Evolutionary conservation across 1,140 invertebrate genomes (phyloP), one percentile per base, ranked within the genome.

Genomic region (Triops cancriformis): DNA sequence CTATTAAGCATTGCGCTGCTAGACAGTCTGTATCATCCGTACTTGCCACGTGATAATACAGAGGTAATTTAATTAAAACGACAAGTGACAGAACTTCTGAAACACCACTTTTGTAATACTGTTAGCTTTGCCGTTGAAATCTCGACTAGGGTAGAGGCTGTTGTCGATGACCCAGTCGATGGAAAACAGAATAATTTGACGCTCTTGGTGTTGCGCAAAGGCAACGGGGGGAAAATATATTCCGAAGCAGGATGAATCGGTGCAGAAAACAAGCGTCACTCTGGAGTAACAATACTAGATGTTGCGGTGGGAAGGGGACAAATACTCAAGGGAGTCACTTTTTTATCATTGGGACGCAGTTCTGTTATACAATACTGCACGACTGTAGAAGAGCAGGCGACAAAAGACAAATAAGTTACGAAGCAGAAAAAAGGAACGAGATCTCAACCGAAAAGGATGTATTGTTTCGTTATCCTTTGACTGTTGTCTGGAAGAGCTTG

Each of bases 191-290:
- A 64, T 18, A 64, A 18, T 23, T 64, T 64, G 14, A 23, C 51
- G 14, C 10, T 23, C 23, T 64, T 64, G 6, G 6, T 7, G 51
- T 64, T 11, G 18, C 9, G 23, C 51, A 64, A 64, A 18, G 45
- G 51, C 18, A 64, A 64, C 10, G 51, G 51, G 51, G 3, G 14
- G 23, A 64, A 64, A 23, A 64, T 64, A 64, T 23, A 23, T 64
- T 64, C 51, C 51, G 51, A 23, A 23, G 7, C 51, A 64, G 23
- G 51, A 23, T 12, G 31, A 64, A 23, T 64, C 51, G 51, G 51
- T 64, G 51, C 51, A 14, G 51, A 64, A 64, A 64, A 64, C 51
- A 64, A 64, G 51, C 51, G 51, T 64, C 51, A 64, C 51, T 64
- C 4, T 18, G 51, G 23, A 14, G 23, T 64, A 64, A 23, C 51